Base-by-base conservation (phyloP, 2,888 invertebrate species). In the Rugalucina vietnamica region DNA sequence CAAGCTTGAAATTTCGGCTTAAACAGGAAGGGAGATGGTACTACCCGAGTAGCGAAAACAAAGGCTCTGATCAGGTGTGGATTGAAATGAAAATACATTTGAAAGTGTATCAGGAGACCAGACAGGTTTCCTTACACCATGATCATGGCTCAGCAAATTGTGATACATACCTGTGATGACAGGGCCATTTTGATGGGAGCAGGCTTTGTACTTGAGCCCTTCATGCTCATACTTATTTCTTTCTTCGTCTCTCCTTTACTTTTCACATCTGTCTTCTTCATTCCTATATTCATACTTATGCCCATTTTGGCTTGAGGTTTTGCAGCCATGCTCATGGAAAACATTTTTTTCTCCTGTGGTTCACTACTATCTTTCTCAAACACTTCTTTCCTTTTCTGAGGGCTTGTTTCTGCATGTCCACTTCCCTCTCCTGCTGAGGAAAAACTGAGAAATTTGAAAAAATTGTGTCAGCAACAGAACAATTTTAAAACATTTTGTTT, bases 131-230 rank as follows among this genome's bases (percentile, higher is more conserved):
- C n/a, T n/a, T n/a, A n/a, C n/a, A n/a, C n/a, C n/a, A n/a, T n/a
- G n/a, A n/a, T n/a, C n/a, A n/a, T n/a, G n/a, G n/a, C 10, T 69
- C 32, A 27, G 69, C 29, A 69, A 32, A 29, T 29, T 29, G 1
- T 27, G n/a, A 37, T 36, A 18, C 76, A 43, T 86, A 90, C 89
- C 85, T 87, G 88, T 50, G 87, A 34, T 27, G 80, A 32, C 12
- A 90, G 78, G 29, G 89, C 75, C 84, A 89, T 88, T 79, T 89
- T 89, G 12, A 91, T 89, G 65, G 89, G 90, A 37, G 71, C 78
- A 29, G 72, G 77, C 43, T 76, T 70, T 18, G 37, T 60, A 37
- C 60, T 60, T 2, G 60, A 27, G 24, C 60, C 24, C 14, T 60
- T 60, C 4, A 27, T 27, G 29, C 14, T 27, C 24, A 60, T 27